Evolutionary conservation across 1,140 invertebrate species (phyloP).

Genomic region (Odontomachus brunneus): DNA sequence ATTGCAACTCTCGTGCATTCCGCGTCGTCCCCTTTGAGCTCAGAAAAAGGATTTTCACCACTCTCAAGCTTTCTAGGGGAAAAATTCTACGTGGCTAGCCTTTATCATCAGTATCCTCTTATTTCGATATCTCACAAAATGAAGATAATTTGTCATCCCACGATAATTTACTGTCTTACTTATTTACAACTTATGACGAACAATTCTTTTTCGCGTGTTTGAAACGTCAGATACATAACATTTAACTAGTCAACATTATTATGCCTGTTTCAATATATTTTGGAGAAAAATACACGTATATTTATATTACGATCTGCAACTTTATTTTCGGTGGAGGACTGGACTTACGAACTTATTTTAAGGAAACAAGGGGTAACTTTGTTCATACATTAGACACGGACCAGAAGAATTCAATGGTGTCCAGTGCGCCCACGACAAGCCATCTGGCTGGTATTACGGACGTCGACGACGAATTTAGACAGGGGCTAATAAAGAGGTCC

Average conservation of each 20-base stretch:
- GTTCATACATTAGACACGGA: conserved; percentile 64
- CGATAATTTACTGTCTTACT: neutral
- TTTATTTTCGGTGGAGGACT: conserved; percentile 7
- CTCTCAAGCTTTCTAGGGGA: conserved; percentile 28
- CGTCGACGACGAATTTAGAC: conserved; percentile 41
- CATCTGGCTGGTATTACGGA: conserved; percentile 71
- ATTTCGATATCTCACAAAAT: neutral
- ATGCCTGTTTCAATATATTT: too few species aligned
- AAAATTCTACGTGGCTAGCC: neutral
- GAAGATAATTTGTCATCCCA: conserved; percentile 36
- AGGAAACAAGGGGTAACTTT: conserved; percentile 20
- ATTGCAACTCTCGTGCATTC: conserved; percentile 9
- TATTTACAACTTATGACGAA: neutral
- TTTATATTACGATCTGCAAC: too few species aligned
- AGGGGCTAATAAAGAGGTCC: conserved; percentile 67
- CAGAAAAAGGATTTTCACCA: conserved; percentile 30
- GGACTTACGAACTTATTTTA: conserved; percentile 8
- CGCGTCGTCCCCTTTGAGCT: neutral
- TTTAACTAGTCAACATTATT: too few species aligned
- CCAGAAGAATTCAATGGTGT: conserved; percentile 22
- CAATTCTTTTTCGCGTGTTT: neutral
- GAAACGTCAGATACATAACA: too few species aligned
- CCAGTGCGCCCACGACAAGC: conserved; percentile 45
- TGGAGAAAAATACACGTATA: too few species aligned
- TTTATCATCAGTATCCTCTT: neutral